Evolutionary conservation across 2,797 vertebrate genomes (phyloP).

Genomic region (Tenualosa ilisha): DNA sequence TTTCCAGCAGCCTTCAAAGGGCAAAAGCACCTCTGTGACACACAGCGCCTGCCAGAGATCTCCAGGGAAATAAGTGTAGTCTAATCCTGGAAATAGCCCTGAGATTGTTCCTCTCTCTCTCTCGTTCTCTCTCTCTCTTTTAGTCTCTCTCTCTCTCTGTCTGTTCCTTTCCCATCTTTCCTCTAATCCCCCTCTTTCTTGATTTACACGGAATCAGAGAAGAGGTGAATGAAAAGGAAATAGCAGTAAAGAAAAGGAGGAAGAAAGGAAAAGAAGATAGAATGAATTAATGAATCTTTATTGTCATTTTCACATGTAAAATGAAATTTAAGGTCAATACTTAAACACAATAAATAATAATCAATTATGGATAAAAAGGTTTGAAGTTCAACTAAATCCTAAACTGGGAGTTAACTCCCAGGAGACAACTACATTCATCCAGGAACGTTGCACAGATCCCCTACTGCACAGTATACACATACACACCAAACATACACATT

Average conservation of each 20-base stretch:
- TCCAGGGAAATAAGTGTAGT: constrained; percentile 42
- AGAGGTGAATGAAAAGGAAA: not conserved
- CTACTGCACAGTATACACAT: no score
- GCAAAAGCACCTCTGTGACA: constrained; percentile 27
- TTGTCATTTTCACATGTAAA: no score
- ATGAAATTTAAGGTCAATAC: no score
- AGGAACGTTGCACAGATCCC: no score
- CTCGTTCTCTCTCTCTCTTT: not conserved
- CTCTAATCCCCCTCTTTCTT: constrained; percentile 29
- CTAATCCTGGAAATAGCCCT: constrained; percentile 40
- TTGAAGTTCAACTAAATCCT: no score
- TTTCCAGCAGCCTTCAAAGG: constrained; percentile 35
- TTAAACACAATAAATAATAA: no score
- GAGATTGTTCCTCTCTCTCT: constrained; percentile 8
- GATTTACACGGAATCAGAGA: not conserved
- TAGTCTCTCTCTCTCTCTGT: not conserved
- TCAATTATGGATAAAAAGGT: no score
- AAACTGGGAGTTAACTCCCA: no score
- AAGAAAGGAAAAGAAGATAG: not conserved
- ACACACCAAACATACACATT: no score
- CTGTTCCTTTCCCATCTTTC: not conserved
- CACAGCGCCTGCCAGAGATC: not conserved
- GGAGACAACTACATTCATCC: no score
- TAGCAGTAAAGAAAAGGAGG: not conserved
- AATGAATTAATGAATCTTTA: not conserved